Evolutionary conservation across 2,113 vertebrate species (phyloP), one percentile per base, ranked within the genome.

Genomic region (Phocoena sinus): DNA sequence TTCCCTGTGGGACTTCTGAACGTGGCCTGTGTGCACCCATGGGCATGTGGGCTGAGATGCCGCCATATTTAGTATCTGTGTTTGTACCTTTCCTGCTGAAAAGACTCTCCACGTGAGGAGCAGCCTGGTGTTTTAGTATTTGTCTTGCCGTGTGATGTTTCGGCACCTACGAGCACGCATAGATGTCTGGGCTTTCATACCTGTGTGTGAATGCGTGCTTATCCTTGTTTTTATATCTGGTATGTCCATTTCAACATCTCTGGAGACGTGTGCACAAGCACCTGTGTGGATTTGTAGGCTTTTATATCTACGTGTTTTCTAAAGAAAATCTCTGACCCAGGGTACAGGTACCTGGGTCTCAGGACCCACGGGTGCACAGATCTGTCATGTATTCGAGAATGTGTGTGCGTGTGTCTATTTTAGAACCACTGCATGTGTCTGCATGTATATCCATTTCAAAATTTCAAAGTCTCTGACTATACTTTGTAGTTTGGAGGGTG

Each of bases 81-180:
- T 83, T 23, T 73, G 31, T 21, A 76, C 33, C 2, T 33, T 68
- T 89, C 65, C 71, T 76, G 58, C 67, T 79, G 63, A 25, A n/a
- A 68, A 56, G 41, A 23, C n/a, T 26, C 50, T 91, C 79, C 50
- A 10, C 6, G 1, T 1, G 41, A 89, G 41, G 38, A 63, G 62
- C 26, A 41, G 25, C 56, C 68, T 68, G 58, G 63, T 2, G 36
- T 83, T 70, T 21, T 8, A 47, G 17, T 33, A 4, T 63, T 13
- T 86, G 82, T 50, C 82, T 38, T 70, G 91, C 26, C 44, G 77
- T 28, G 65, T 28, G 58, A 50, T 56, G 81, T 60, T 80, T 88
- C 3, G 0, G 53, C 14, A 15, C 63, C 36, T 10, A 2, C 0
- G 0, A 90, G 77, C 41, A 38, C 14, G 13, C 20, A 2, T 2